Evolutionary conservation across 1,140 invertebrate species (phyloP), one percentile per base, ranked within the genome.

Genomic region (Drosophila repleta): DNA sequence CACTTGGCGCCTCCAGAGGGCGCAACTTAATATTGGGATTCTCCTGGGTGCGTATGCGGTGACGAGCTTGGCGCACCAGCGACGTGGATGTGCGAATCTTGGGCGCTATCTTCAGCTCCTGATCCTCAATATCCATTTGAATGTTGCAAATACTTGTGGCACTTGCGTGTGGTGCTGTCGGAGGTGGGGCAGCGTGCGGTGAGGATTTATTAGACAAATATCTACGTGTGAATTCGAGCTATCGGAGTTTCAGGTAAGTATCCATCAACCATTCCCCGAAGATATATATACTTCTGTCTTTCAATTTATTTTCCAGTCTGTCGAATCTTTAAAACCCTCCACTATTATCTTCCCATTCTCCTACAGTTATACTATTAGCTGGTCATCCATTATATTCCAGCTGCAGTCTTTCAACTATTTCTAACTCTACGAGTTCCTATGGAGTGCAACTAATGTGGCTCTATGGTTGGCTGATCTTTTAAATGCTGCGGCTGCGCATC

Each of bases 381-480:
- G 8, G 2, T 35, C 32, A 13, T 35, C 32, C 3, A 35, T 35
- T 35, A 35, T 35, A 35, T 13, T 35, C 39, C 11, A 41, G 4
- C 5, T 43, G 1, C 29, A 29, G 4, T 7, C 29, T 10, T 0
- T 29, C 6, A 29, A 29, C 29, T 29, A 29, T 29, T 29, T 29
- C 39, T 5, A 41, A n/a, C 6, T 43, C 15, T 43, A 15, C 6
- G 39, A 17, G n/a, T 43, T 11, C 39, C 76, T 8, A 58, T 73
- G 52, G 46, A 32, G 61, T 49, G 29, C 48, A 17, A 57, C 65
- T 49, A 49, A 60, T 60, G 37, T 7, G 49, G 26, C 52, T 81
- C 61, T 60, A 78, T 79, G 79, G 74, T 55, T 70, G 39, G 79
- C 58, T 82, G 79, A 78, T 63, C 57, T 48, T 39, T 55, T 49